A percentile compares a stretch with the other conserved stretches of the same genome.
phyloP scores from a whole-genome alignment of 1,140 invertebrate genomes.

The Drosophila triauraria region DNA sequence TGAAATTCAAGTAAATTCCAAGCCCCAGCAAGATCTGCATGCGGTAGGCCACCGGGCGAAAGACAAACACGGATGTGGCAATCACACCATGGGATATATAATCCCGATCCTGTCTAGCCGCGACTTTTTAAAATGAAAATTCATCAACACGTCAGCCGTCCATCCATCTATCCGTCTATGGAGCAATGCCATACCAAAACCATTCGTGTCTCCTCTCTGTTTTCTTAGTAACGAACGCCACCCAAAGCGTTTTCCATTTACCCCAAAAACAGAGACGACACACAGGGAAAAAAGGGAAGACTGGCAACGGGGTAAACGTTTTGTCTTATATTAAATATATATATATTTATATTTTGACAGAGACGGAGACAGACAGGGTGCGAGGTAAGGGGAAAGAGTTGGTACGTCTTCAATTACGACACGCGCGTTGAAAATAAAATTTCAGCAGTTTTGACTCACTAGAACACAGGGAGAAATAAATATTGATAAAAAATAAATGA shows the following conservation, averaged over 20 bases:
- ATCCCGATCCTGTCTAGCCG: conserved; percentile 72
- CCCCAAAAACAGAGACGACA: conserved; percentile 28
- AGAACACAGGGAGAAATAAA: conserved; percentile 12
- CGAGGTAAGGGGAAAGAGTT: conserved; percentile 18
- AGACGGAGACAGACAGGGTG: conserved; percentile 7
- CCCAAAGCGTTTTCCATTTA: conserved; percentile 84
- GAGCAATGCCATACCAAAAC: conserved; percentile 31
- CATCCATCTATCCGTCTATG: conserved; percentile 32
- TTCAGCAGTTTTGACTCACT: conserved; percentile 55
- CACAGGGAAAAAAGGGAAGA: background rate
- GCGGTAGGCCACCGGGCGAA: conserved; percentile 60
- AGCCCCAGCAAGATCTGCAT: conserved; percentile 4
- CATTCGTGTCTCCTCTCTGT: conserved; percentile 28
- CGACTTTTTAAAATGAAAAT: conserved; percentile 78
- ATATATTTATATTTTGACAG: conserved; percentile 74
- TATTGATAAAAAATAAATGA: background rate
- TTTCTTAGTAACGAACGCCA: conserved; percentile 82
- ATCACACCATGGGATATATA: conserved; percentile 58
- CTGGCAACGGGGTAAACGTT: conserved; percentile 76
- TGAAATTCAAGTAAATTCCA: conserved; percentile 26
- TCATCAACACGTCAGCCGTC: conserved; percentile 71
- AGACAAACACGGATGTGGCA: conserved; percentile 81
- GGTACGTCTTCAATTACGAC: conserved; percentile 78
- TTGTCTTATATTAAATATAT: conserved; percentile 58
- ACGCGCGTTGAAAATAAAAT: conserved; percentile 81